phyloP scores from a whole-genome alignment of 2,113 vertebrate genomes.

The Pseudorasbora parva region DNA sequence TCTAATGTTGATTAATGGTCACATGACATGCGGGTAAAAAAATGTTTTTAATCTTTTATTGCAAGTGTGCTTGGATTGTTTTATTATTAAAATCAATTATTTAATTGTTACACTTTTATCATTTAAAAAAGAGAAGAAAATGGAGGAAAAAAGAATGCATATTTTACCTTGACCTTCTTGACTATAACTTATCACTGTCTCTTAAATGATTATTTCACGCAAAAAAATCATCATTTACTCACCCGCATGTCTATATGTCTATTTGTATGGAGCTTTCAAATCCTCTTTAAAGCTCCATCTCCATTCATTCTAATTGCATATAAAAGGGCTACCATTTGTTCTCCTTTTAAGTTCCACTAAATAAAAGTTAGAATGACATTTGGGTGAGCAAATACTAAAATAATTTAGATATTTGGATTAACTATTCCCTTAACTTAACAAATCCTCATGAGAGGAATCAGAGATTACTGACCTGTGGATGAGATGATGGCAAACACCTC shows the following conservation, averaged over 20 bases:
- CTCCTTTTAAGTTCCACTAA: too few relatives aligned
- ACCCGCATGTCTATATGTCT: background rate
- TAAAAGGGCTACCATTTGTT: too few relatives aligned
- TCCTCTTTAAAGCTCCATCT: background rate
- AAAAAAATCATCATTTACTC: background rate
- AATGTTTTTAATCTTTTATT: background rate
- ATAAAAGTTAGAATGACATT: too few relatives aligned
- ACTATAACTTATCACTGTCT: too few relatives aligned
- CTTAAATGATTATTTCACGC: too few relatives aligned
- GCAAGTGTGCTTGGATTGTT: background rate
- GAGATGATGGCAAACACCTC: conserved; percentile 96
- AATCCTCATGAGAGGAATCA: background rate
- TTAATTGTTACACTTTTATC: background rate
- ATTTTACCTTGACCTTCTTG: too few relatives aligned
- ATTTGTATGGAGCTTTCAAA: background rate
- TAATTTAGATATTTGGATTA: too few relatives aligned
- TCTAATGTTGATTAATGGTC: background rate
- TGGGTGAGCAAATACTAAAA: too few relatives aligned
- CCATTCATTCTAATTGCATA: background rate
- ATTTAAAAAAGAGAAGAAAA: background rate
- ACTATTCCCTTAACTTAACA: background rate
- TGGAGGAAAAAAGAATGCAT: background rate
- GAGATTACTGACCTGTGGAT: conserved; percentile 82
- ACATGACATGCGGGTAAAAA: background rate
- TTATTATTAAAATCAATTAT: background rate